Evolutionary conservation across 1,140 invertebrate species (phyloP), one percentile per base, ranked within the genome.

Genomic region (Drosophila tropicalis): DNA sequence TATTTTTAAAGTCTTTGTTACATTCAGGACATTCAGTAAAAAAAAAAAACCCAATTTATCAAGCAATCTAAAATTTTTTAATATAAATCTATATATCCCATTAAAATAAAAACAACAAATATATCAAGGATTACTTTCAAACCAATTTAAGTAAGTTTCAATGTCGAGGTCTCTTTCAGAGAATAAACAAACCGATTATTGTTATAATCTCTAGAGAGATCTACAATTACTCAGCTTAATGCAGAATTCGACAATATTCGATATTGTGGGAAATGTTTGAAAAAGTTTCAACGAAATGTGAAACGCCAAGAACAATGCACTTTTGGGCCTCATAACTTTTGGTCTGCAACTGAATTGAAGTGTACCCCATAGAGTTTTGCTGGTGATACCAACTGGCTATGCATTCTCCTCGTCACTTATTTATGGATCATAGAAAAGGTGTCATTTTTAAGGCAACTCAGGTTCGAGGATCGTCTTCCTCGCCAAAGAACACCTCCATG

Each of bases 381-480:
- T 58, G 7, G 40, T 68, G 72, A 57, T 68, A 72, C 56, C 41
- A 68, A 62, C 67, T 72, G 72, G 72, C 74, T 70, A 75, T 61
- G 69, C 70, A 77, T 77, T 74, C 22, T 39, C 19, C 32, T 39
- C 29, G 17, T 10, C 44, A 51, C 44, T 51, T 86, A 86, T 86
- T 77, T 89, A 70, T 67, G 78, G 65, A 65, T 13, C 64, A 51
- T 67, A 57, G 61, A 41, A 40, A 62, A 77, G 75, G 75, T 87
- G 84, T 83, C 80, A 79, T 72, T 83, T 87, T 75, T 77, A 70
- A 63, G 70, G 72, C 63, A 65, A 75, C 75, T 87, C 82, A 86
- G 79, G 84, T 87, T 87, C 72, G 36, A 13, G 80, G 78, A 67
- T 84, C 74, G 56, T 63, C 73, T 67, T 70, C 62, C 51, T 51